Percentiles rank a stretch among this genome's conserved stretches.
phyloP scores from a whole-genome alignment of 2,888 invertebrate genomes.

The Thalpophila matura region DNA sequence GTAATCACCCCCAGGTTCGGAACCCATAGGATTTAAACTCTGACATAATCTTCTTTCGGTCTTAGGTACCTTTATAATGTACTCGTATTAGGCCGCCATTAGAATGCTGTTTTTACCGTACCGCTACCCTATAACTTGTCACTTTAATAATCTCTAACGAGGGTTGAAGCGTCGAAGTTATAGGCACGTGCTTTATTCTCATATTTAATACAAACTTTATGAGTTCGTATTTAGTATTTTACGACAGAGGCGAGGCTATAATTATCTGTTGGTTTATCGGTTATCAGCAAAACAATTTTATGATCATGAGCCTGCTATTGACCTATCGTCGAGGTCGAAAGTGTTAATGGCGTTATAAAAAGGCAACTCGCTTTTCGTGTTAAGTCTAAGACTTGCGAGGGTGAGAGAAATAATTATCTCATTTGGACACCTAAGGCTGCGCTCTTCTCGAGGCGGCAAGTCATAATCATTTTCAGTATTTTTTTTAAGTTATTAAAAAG shows the following conservation, averaged over 20 bases:
- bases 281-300: neutral
- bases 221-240: conserved; percentile 1
- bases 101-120: too few species aligned
- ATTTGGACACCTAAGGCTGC: neutral
- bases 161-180: neutral
- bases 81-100: too few species aligned
- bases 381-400: neutral
- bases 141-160: neutral
- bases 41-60: too few species aligned
- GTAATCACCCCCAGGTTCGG: too few species aligned
- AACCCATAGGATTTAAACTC: too few species aligned
- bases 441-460: neutral
- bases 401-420: neutral
- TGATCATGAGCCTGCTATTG: neutral
- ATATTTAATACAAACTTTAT: neutral
- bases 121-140: too few species aligned
- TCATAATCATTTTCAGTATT: too few species aligned
- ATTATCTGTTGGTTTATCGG: conserved; percentile 2
- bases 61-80: too few species aligned
- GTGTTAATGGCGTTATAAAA: conserved; percentile 10
- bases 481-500: too few species aligned
- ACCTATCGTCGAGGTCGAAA: neutral
- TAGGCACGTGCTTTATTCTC: neutral
- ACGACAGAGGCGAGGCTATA: conserved; percentile 1
- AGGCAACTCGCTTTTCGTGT: neutral